These are phyloP conservation scores for Antigone vipio DNA, from an alignment of 2,113 vertebrate genomes.

Conservation along the genomic window DNA sequence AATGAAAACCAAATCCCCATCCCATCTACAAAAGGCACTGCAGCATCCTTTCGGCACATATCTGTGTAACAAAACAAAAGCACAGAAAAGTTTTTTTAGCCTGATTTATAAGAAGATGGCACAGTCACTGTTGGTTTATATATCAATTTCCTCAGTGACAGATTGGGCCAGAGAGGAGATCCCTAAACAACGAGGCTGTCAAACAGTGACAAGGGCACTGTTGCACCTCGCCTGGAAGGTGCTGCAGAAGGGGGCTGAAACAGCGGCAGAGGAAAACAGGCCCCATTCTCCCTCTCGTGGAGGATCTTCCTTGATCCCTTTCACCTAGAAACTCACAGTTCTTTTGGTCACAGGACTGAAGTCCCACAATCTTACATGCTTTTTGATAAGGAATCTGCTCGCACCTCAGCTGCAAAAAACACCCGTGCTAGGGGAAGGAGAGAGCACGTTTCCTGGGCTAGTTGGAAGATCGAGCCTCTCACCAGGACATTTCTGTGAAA, in stretches of 20 bases:
- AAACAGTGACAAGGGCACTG: background rate
- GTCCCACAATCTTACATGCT: background rate
- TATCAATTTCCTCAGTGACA: background rate
- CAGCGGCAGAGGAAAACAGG: background rate
- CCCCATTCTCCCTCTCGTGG: background rate
- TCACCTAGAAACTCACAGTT: background rate
- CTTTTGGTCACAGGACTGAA: background rate
- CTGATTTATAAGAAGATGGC: background rate
- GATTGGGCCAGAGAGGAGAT: background rate
- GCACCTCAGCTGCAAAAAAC: background rate
- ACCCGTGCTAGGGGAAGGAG: background rate
- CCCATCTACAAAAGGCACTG: background rate
- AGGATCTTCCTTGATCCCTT: background rate
- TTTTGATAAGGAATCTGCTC: background rate
- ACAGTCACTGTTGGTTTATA: background rate
- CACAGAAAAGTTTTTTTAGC: background rate
- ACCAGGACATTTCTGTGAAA: accelerated
- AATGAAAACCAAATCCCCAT: background rate
- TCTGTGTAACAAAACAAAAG: background rate
- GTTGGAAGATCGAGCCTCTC: background rate
- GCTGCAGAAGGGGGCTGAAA: background rate
- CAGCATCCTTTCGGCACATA: background rate
- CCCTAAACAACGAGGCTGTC: background rate
- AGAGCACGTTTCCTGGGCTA: accelerated
- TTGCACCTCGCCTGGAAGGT: background rate